A percentile compares a stretch with the other conserved stretches of the same genome.
Evolutionary conservation across 2,113 vertebrate species (phyloP).

Genomic region (Passer domesticus): DNA sequence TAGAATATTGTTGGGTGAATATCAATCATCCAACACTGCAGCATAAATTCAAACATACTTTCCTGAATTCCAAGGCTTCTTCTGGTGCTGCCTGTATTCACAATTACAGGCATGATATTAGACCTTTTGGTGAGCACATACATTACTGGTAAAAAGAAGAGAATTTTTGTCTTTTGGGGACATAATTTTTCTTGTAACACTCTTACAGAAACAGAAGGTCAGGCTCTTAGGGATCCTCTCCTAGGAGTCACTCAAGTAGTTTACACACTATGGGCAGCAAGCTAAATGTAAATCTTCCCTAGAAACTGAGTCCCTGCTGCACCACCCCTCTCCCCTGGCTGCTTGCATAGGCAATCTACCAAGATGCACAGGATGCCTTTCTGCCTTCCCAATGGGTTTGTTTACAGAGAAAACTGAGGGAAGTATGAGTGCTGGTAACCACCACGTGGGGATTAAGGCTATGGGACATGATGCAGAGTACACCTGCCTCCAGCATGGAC

Average conservation of each 20-base stretch:
- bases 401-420: background rate
- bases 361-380: background rate
- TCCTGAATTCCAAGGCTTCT: background rate
- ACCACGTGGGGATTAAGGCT: rapidly evolving
- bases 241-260: background rate
- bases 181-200: background rate
- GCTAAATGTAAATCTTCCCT: background rate
- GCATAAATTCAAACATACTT: background rate
- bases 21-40: background rate
- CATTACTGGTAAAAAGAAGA: background rate
- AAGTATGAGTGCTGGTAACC: rapidly evolving
- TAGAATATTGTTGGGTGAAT: background rate
- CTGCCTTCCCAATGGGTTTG: background rate
- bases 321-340: background rate
- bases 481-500: background rate
- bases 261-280: background rate
- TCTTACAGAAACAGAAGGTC: background rate
- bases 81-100: background rate
- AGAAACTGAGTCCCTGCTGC: background rate
- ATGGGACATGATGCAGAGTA: background rate
- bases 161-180: background rate
- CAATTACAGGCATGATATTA: background rate
- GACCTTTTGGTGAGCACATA: background rate
- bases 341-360: background rate
- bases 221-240: background rate